phyloP scores from a whole-genome alignment of 2,797 vertebrate species.

The Apogon hyalosoma region DNA sequence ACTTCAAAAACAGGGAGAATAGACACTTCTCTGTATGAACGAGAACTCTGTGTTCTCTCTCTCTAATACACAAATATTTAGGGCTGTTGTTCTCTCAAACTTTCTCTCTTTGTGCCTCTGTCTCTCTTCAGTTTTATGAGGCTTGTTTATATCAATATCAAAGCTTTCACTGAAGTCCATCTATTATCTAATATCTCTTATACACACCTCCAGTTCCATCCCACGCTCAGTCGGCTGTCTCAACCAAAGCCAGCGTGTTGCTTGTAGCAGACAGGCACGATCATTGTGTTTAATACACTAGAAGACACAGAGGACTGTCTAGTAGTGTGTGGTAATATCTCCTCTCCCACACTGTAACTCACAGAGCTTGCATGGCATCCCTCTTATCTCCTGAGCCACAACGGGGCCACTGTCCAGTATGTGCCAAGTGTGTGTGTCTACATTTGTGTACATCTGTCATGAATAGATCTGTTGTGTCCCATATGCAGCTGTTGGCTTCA shows the following conservation, averaged over 20 bases:
- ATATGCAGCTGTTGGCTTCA: slow-evolving; percentile 75
- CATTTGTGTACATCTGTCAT: slow-evolving; percentile 64
- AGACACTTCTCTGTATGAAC: slow-evolving; percentile 39
- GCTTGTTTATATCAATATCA: slow-evolving; percentile 65
- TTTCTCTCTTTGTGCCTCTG: slow-evolving; percentile 10
- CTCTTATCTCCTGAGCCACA: slow-evolving; percentile 72
- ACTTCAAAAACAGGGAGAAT: slow-evolving; percentile 49
- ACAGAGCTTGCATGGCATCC: slow-evolving; percentile 67
- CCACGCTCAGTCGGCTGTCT: slow-evolving; percentile 61
- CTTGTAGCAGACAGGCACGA: slow-evolving; percentile 59
- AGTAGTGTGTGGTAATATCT: slow-evolving; percentile 66
- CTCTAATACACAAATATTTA: slow-evolving; percentile 31
- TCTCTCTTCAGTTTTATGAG: slow-evolving; percentile 38
- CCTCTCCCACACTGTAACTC: slow-evolving; percentile 68
- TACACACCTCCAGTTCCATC: slow-evolving; percentile 66
- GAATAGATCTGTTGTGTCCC: slow-evolving; percentile 74
- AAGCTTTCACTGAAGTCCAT: slow-evolving; percentile 66
- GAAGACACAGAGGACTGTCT: slow-evolving; percentile 66
- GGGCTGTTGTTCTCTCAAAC: slow-evolving; percentile 29
- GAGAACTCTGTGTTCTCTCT: slow-evolving; percentile 42
- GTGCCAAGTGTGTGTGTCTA: slow-evolving; percentile 61
- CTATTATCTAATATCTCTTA: slow-evolving; percentile 61
- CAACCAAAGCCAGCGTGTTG: slow-evolving; percentile 45
- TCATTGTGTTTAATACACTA: slow-evolving; percentile 67
- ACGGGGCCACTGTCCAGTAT: slow-evolving; percentile 69